Conservation (phyloP, 2,797 vertebrate species). For the Adrianichthys oophorus region DNA sequence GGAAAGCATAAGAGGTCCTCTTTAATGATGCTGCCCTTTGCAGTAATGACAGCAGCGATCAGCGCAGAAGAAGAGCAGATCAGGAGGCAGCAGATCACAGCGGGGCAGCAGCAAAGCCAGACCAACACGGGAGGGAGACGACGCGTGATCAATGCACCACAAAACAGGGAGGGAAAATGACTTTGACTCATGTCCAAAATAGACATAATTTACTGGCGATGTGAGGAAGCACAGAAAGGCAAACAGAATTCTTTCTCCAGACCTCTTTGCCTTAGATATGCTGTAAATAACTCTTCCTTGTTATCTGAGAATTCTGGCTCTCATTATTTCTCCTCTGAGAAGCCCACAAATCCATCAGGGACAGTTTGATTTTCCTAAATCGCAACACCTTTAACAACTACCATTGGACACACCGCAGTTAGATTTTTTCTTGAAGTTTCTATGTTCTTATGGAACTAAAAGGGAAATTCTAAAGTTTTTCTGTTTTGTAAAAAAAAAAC, state of each 20-base stretch:
- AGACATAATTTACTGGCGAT: constrained; percentile 44
- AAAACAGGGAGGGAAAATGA: constrained; percentile 4
- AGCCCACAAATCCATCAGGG: too few species aligned
- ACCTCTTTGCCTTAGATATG: too few species aligned
- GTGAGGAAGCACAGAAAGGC: constrained; percentile 31
- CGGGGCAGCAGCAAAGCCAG: constrained; percentile 25
- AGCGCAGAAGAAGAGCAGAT: constrained; percentile 49
- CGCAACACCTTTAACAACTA: too few species aligned
- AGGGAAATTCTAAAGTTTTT: too few species aligned
- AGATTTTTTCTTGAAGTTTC: too few species aligned
- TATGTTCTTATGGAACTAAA: too few species aligned
- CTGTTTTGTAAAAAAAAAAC: too few species aligned
- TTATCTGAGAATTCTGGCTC: too few species aligned
- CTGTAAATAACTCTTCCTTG: too few species aligned
- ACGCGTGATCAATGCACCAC: constrained; percentile 38
- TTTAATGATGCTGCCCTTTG: constrained; percentile 51
- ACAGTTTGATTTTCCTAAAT: too few species aligned
- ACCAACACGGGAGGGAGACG: constrained; percentile 22
- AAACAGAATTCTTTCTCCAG: constrained; percentile 4
- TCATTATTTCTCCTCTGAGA: too few species aligned
- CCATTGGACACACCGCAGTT: too few species aligned
- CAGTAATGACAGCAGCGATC: constrained; percentile 58
- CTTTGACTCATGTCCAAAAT: constrained; percentile 28
- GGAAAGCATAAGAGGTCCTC: neutral
- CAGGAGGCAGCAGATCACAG: constrained; percentile 50